phyloP scores from a whole-genome alignment of 2,888 invertebrate species.

The Drosophila demipolita region DNA sequence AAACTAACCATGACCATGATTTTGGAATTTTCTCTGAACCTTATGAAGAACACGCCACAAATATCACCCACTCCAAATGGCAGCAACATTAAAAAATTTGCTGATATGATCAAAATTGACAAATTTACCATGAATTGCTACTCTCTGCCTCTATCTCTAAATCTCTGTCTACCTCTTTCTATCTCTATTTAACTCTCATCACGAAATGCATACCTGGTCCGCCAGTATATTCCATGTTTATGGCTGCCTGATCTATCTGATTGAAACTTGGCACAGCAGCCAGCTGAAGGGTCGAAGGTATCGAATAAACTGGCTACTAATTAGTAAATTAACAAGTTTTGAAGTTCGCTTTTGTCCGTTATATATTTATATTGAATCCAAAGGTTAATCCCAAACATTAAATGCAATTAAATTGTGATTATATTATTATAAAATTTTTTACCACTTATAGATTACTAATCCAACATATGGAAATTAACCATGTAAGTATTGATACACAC shows the following conservation, averaged over 20 bases:
- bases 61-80: neutral
- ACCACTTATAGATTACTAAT: neutral
- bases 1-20: neutral
- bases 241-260: neutral
- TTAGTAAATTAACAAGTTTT: neutral
- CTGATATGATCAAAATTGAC: neutral
- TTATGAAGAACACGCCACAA: conserved; percentile 1
- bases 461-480: too few species aligned
- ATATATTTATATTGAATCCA: neutral
- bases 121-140: neutral
- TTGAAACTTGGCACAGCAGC: neutral
- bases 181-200: neutral
- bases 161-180: neutral
- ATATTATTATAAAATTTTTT: neutral
- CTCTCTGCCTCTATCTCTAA: neutral
- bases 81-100: neutral
- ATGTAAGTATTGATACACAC: neutral
- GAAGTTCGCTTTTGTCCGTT: neutral
- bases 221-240: neutral
- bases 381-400: neutral
- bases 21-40: neutral
- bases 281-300: neutral
- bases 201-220: neutral
- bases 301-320: neutral
- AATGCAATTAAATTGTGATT: neutral